Conservation (phyloP, 2,113 vertebrate species). For the Cephalopterus ornatus region DNA sequence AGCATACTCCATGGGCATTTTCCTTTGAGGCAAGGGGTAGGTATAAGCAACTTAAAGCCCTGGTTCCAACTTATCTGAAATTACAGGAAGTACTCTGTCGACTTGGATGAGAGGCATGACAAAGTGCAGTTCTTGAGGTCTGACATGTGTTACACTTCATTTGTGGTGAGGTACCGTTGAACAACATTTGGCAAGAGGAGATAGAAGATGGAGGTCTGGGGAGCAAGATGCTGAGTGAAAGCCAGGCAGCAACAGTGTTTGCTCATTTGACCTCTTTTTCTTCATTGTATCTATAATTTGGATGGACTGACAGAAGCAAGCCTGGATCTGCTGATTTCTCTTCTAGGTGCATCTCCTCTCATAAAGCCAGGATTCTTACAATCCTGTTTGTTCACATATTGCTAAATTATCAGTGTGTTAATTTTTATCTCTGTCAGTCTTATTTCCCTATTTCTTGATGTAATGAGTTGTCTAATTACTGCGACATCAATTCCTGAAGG, state of each 20-base stretch:
- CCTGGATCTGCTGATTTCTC: constrained; percentile 22
- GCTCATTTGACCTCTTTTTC: neutral
- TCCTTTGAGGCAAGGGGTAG: neutral
- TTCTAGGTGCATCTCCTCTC: constrained; percentile 8
- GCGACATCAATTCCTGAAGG: constrained; percentile 67
- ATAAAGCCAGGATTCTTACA: constrained; percentile 54
- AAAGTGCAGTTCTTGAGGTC: neutral
- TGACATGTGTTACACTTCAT: neutral
- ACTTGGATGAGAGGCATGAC: neutral
- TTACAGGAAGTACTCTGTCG: neutral
- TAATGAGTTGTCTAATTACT: constrained; percentile 78
- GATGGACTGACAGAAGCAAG: neutral
- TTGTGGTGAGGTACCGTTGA: neutral
- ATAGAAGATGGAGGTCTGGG: neutral
- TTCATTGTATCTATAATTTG: neutral
- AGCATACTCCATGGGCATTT: neutral
- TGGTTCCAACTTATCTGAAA: neutral
- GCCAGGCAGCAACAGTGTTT: neutral
- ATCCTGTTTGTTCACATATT: constrained; percentile 58
- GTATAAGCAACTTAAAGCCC: neutral
- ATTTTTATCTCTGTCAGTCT: constrained; percentile 72
- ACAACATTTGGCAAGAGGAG: neutral
- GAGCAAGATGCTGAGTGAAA: neutral
- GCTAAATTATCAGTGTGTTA: constrained; percentile 69
- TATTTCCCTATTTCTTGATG: constrained; percentile 73